phyloP scores from a whole-genome alignment of 1,140 invertebrate genomes.

The Argopecten irradians region DNA sequence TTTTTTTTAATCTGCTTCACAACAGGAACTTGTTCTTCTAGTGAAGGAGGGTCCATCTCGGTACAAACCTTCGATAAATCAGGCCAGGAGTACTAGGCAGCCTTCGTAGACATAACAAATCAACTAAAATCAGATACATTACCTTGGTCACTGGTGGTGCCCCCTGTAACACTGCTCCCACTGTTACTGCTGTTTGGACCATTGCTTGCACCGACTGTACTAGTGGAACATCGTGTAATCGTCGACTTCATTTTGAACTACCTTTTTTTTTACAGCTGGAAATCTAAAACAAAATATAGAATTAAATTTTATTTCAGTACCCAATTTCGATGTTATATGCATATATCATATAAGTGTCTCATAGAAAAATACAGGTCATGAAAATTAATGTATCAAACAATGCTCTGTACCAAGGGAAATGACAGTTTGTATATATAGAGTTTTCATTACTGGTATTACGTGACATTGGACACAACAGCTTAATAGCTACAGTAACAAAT shows the following conservation, averaged over 20 bases:
- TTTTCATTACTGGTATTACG: too few relatives aligned
- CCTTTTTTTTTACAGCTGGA: background rate
- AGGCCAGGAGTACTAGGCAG: background rate
- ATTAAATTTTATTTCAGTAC: too few relatives aligned
- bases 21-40: background rate
- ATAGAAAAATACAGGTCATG: background rate
- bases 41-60: background rate
- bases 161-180: background rate
- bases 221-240: background rate
- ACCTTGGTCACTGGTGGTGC: background rate
- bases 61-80: background rate
- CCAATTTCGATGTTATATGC: too few relatives aligned
- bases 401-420: too few relatives aligned
- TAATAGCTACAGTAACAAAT: too few relatives aligned
- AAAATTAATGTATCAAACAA: background rate
- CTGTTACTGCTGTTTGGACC: background rate
- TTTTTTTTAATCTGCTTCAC: background rate
- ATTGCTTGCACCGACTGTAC: background rate
- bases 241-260: background rate
- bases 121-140: background rate
- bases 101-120: background rate
- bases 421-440: too few relatives aligned
- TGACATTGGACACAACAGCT: too few relatives aligned
- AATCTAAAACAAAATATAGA: background rate
- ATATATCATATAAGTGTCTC: too few relatives aligned